Conservation (phyloP, 2,797 vertebrate genomes). For the Sebastes hubbsi region DNA sequence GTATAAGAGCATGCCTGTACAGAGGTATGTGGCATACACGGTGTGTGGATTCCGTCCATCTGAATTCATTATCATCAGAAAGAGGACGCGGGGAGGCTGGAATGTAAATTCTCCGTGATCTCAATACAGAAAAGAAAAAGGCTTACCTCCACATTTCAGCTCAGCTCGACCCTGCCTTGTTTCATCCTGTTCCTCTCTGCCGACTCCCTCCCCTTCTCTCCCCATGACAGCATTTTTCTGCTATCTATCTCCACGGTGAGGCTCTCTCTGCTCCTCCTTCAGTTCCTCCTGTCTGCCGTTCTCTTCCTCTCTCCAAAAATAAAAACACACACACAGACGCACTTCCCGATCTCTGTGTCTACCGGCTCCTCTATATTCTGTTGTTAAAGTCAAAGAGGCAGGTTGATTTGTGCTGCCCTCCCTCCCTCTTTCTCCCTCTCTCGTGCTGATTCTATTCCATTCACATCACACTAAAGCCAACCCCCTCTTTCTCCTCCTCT, state of each 20-base stretch:
- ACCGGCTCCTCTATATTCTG: conserved; percentile 62
- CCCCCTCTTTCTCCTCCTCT: conserved; percentile 72
- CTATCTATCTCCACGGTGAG: conserved; percentile 75
- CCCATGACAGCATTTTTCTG: conserved; percentile 82
- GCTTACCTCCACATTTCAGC: conserved; percentile 84
- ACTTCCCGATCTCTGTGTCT: conserved; percentile 62
- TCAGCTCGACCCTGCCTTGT: conserved; percentile 74
- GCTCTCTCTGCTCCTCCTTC: conserved; percentile 57
- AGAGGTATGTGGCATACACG: conserved; percentile 57
- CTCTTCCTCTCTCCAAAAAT: conserved; percentile 71
- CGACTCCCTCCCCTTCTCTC: conserved; percentile 77
- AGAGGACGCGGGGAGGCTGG: conserved; percentile 34
- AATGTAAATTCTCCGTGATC: conserved; percentile 45
- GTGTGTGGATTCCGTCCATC: conserved; percentile 41
- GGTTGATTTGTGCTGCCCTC: conserved; percentile 82
- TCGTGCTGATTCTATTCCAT: conserved; percentile 81
- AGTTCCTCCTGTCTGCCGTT: conserved; percentile 62
- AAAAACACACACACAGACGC: conserved; percentile 1
- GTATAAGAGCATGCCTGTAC: conserved; percentile 47
- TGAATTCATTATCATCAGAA: conserved; percentile 57
- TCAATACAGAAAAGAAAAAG: conserved; percentile 42
- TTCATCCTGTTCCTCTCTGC: conserved; percentile 80
- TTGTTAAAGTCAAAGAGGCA: conserved; percentile 79
- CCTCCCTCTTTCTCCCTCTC: conserved; percentile 67
- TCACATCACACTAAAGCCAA: conserved; percentile 82